These are phyloP conservation scores for Agapostemon virescens DNA, from an alignment of 2,888 invertebrate species.

Conservation along the genomic window DNA sequence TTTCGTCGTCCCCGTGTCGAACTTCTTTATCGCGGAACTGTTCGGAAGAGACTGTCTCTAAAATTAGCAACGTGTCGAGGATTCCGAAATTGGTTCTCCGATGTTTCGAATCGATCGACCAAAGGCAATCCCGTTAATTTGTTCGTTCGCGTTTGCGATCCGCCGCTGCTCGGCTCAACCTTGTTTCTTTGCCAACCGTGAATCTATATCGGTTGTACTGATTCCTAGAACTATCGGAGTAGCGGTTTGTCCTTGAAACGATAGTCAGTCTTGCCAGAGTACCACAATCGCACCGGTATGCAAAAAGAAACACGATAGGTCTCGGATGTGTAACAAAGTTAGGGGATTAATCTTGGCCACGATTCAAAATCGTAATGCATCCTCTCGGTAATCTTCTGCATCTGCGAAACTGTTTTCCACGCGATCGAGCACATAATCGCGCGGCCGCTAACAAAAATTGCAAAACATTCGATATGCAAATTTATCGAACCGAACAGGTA, in stretches of 20 bases:
- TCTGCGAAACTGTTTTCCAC: background rate
- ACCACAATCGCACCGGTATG: background rate
- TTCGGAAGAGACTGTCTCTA: background rate
- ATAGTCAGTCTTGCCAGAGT: slow-evolving; percentile 8
- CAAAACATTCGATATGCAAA: background rate
- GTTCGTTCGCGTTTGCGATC: background rate
- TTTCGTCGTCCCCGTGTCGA: background rate
- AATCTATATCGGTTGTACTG: background rate
- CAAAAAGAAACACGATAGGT: background rate
- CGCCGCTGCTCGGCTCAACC: background rate
- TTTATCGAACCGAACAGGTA: background rate
- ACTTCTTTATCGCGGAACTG: background rate
- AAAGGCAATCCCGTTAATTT: background rate
- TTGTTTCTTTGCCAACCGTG: slow-evolving; percentile 19
- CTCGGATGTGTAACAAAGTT: background rate
- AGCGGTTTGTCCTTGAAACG: slow-evolving; percentile 12
- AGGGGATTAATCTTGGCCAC: background rate
- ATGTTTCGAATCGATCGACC: too few relatives aligned
- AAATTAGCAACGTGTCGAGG: background rate
- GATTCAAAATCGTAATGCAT: background rate
- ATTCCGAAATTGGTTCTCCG: background rate
- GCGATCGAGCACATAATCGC: background rate
- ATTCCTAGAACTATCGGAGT: slow-evolving; percentile 2
- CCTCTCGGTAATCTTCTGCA: background rate
- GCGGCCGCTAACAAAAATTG: background rate